phyloP scores from a whole-genome alignment of 2,113 vertebrate species.

The Excalfactoria chinensis region DNA sequence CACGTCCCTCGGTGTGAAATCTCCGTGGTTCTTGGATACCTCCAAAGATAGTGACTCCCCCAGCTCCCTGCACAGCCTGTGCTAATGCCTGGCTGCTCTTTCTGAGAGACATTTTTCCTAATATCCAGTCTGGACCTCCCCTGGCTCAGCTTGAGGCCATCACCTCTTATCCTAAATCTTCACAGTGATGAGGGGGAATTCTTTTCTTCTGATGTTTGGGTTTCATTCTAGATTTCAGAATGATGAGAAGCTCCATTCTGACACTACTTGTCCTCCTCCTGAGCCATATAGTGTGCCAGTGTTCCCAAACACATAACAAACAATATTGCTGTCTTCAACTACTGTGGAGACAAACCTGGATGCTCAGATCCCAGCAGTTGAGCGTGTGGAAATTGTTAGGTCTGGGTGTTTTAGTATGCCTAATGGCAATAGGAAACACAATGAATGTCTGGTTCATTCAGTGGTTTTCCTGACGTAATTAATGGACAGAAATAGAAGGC shows the following conservation, averaged over 20 bases:
- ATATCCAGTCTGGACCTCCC: no score
- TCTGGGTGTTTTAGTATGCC: neutral
- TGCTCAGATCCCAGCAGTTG: neutral
- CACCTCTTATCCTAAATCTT: neutral
- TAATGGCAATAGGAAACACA: constrained; percentile 55
- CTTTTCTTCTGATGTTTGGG: neutral
- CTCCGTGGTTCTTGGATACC: no score
- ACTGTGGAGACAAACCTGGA: neutral
- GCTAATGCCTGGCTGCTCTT: no score
- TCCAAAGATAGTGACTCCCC: no score
- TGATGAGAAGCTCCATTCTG: neutral
- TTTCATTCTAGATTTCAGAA: neutral
- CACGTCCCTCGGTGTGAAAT: no score
- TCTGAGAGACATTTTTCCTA: no score
- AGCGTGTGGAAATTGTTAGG: constrained; percentile 25
- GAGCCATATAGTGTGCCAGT: neutral
- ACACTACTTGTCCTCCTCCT: neutral
- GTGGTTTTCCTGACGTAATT: constrained; percentile 54
- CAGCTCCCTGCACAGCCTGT: no score
- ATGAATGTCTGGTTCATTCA: constrained; percentile 44
- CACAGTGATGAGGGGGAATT: neutral
- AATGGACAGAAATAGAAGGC: constrained; percentile 58
- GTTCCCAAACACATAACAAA: neutral
- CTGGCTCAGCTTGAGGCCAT: no score
- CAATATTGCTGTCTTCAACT: neutral